These are phyloP conservation scores for Enhydra lutris DNA, from an alignment of 2,113 vertebrate species.

Conservation along the genomic window DNA sequence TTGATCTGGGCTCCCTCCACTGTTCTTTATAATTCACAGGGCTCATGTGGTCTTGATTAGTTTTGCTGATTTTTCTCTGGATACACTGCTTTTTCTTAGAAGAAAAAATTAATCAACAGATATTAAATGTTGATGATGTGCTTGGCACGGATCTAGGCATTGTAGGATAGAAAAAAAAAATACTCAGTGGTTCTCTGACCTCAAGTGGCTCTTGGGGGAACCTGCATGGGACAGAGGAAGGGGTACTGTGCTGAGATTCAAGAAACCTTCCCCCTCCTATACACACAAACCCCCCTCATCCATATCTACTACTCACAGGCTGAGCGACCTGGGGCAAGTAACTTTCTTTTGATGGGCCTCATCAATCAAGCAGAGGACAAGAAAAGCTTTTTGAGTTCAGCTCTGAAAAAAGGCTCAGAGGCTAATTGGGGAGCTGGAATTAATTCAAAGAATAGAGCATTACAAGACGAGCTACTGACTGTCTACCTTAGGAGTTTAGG, in stretches of 20 bases:
- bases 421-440: background rate
- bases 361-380: background rate
- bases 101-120: background rate
- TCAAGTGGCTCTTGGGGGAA: background rate
- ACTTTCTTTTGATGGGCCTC: background rate
- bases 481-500: background rate
- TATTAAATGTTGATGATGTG: background rate
- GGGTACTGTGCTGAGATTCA: background rate
- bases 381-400: background rate
- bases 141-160: background rate
- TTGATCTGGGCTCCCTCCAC: too few relatives aligned
- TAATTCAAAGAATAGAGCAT: background rate
- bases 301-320: accelerated
- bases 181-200: background rate
- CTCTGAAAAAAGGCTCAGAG: background rate
- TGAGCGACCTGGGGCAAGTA: background rate
- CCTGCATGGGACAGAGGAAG: too few relatives aligned
- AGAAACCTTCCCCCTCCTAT: background rate
- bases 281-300: too few relatives aligned
- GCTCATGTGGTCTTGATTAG: background rate
- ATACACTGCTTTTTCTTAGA: background rate
- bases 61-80: background rate
- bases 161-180: background rate
- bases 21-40: background rate
- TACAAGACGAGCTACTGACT: background rate